Conservation (phyloP, 2,797 vertebrate genomes). For the Betta splendens region DNA sequence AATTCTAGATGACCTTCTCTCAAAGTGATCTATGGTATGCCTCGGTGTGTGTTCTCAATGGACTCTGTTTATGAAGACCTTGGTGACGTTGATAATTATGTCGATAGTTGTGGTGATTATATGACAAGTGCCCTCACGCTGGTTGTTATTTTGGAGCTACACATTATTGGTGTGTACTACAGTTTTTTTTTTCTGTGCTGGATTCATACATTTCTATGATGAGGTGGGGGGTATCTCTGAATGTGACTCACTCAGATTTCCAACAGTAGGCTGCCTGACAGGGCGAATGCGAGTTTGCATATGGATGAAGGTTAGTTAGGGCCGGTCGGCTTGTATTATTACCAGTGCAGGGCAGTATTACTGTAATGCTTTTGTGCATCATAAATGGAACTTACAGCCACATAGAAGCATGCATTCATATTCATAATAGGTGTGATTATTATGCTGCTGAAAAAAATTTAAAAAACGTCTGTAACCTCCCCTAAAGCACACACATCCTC, state of each 20-base stretch:
- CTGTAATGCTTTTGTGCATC: constrained; percentile 61
- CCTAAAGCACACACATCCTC: constrained; percentile 29
- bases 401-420: constrained; percentile 70
- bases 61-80: constrained; percentile 74
- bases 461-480: constrained; percentile 33
- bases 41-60: constrained; percentile 77
- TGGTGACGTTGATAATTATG: constrained; percentile 76
- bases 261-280: constrained; percentile 40
- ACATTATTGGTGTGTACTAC: constrained; percentile 71
- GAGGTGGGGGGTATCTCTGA: constrained; percentile 73
- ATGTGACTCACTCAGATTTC: constrained; percentile 75
- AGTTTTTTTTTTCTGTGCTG: constrained; percentile 73
- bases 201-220: constrained; percentile 70
- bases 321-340: constrained; percentile 61
- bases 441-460: constrained; percentile 49
- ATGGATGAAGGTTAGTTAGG: constrained; percentile 37
- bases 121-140: constrained; percentile 81
- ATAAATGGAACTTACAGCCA: constrained; percentile 60
- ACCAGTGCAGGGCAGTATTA: constrained; percentile 50
- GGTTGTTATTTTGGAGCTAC: constrained; percentile 78
- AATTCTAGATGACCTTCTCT: constrained; percentile 56
- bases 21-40: constrained; percentile 76
- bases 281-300: constrained; percentile 53
- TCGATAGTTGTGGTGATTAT: constrained; percentile 81
- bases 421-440: constrained; percentile 59